Conservation (phyloP, 2,888 invertebrate species). For the Drosophila cracens region DNA sequence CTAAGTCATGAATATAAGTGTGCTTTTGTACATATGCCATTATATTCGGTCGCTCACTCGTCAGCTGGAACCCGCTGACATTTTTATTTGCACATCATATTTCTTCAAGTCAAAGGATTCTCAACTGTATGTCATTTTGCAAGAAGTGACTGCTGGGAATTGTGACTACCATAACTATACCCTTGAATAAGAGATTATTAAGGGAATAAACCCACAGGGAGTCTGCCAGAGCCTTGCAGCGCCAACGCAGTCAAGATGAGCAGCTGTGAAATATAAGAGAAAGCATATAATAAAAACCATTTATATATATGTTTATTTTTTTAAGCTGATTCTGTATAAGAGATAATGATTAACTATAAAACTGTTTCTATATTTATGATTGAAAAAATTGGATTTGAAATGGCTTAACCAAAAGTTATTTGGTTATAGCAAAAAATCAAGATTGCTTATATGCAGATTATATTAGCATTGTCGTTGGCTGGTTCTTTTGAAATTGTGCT, state of each 20-base stretch:
- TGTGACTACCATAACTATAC: slow-evolving; percentile 7
- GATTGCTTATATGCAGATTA: background rate
- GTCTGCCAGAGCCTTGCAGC: background rate
- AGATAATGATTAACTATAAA: background rate
- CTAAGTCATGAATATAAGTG: slow-evolving; percentile 32
- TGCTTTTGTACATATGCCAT: slow-evolving; percentile 22
- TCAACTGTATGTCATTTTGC: slow-evolving; percentile 23
- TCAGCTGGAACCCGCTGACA: slow-evolving; percentile 40
- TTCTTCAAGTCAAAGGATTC: slow-evolving; percentile 39
- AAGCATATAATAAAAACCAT: background rate
- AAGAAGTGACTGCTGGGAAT: slow-evolving; percentile 8
- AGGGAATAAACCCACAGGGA: background rate
- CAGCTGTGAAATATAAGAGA: background rate
- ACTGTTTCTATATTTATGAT: background rate
- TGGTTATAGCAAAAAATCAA: background rate
- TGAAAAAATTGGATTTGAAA: background rate
- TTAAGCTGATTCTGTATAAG: background rate
- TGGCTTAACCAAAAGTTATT: background rate
- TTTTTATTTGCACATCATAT: slow-evolving; percentile 45
- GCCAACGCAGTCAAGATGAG: background rate
- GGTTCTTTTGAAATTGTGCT: background rate
- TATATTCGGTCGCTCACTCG: slow-evolving; percentile 11
- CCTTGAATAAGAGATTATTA: slow-evolving; percentile 4
- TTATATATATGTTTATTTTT: background rate
- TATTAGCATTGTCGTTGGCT: background rate